Conservation (phyloP, 2,888 invertebrate genomes). For the Lithophane semibrunnea region DNA sequence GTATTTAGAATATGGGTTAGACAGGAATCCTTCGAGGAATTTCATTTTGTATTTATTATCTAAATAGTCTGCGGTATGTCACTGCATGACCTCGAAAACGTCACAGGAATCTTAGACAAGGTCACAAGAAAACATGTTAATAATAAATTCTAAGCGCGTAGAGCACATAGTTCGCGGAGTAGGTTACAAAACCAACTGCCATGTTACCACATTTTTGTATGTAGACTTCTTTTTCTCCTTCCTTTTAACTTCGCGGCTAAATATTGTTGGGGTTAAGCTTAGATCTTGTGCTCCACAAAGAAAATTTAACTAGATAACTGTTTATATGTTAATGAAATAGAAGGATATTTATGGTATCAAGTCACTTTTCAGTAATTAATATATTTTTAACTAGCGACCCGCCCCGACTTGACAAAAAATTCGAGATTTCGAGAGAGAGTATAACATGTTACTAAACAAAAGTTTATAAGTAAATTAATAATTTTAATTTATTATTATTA, state of each 20-base stretch:
- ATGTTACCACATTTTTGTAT: background rate
- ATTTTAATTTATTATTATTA: no score
- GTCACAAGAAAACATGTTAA: slow-evolving; percentile 20
- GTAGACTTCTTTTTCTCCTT: background rate
- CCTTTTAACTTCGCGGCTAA: background rate
- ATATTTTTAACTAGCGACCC: no score
- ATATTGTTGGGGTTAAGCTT: background rate
- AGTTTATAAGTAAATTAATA: no score
- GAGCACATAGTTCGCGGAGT: background rate
- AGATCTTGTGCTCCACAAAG: background rate
- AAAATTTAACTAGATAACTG: no score
- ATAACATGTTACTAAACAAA: no score
- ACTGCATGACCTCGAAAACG: slow-evolving; percentile 1
- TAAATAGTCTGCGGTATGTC: slow-evolving; percentile 8
- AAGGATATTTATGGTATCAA: no score
- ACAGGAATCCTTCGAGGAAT: background rate
- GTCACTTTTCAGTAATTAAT: no score
- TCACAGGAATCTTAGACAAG: slow-evolving; percentile 2
- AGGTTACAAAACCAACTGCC: background rate
- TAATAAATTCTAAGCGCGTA: slow-evolving; percentile 31
- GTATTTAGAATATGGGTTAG: background rate
- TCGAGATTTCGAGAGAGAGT: no score
- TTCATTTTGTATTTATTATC: slow-evolving; percentile 24
- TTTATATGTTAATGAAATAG: no score
- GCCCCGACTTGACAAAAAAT: no score